Evolutionary conservation across 2,113 vertebrate genomes (phyloP), one percentile per base, ranked within the genome.

Genomic region (Perca fluviatilis): DNA sequence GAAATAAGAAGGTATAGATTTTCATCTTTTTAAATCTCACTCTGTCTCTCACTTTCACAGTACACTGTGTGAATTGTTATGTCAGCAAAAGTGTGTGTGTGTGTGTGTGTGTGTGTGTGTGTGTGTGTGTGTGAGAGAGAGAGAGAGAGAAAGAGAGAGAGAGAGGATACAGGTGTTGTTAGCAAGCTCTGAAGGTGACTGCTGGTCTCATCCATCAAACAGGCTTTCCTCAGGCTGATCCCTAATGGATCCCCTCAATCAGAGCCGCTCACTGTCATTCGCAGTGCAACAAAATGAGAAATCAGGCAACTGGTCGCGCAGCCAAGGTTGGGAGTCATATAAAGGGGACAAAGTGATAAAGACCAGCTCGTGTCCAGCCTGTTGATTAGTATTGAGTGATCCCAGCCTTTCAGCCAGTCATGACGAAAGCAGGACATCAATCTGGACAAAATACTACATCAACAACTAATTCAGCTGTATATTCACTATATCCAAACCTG

Each of bases 231-330:
- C 96, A 94, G 97, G 96, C 97, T 97, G 96, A 98, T 97, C 96
- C 96, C 96, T 98, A 98, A 98, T 98, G 96, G 97, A 97, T 96
- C 96, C 97, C 97, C 97, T 98, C 97, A 98, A 98, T 98, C 97
- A 98, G 94, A 90, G 91, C 86, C 60, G 88, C 93, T 94, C 92
- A 93, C 93, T 94, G 93, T 94, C 94, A 94, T 89, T 93, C 86
- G 89, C 92, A 91, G 71, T 79, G 89, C 88, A 93, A 93, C 94
- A 91, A 94, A 94, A 93, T 93, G 93, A 94, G 91, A 93, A 93
- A 92, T 93, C 94, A 94, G 94, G 92, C 93, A 91, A 94, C 89
- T 93, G 92, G 91, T 92, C 83, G 86, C 88, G 62, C 87, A 77
- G 90, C 94, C 93, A 94, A 94, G 94, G 94, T 94, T 93, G 92